Base-by-base conservation (phyloP, 2,888 invertebrate species). In the Autographa gamma region DNA sequence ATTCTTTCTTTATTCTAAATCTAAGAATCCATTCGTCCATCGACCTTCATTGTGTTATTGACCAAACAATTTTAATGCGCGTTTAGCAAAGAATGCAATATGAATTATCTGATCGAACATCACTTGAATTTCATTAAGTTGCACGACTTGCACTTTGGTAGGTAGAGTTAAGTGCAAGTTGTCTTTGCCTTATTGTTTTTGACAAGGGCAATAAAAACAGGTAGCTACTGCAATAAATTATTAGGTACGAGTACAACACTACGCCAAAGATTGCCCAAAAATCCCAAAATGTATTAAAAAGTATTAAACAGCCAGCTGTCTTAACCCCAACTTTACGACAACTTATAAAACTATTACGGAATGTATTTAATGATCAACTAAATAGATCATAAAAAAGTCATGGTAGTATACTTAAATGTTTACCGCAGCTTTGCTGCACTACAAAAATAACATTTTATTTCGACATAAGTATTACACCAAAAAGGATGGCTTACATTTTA, bases 1-100 rank as follows among this genome's bases (percentile, higher is more conserved):
- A 25, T 25, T 48, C 0, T n/a, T 48, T n/a, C n/a, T 52, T 32
- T 59, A 63, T 63, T 63, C n/a, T 61, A 66, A 60, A 64, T 56
- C 19, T 60, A 34, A 31, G 16, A 77, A 63, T 71, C 66, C 52
- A 63, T 70, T 70, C 63, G 54, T 58, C 62, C 34, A 48, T 63
- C 60, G 65, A 65, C 43, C 19, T 69, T 11, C 43, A 62, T 43
- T 62, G 32, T n/a, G 13, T 34, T 48, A 19, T n/a, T 34, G 52
- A 59, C 11, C 25, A 64, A 59, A 73, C 48, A n/a, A 48, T 25
- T 11, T 56, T 56, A 56, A 56, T 56, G 54, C 25, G 25, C 54
- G 19, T 56, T 56, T 56, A 54, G 54, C 54, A 19, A 54, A 54
- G 54, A 54, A 19, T 54, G 54, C 54, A 19, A 19, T 54, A 19